Evolutionary conservation across 2,888 invertebrate genomes (phyloP), one percentile per base, ranked within the genome.

Genomic region (Drosophila ezoana): DNA sequence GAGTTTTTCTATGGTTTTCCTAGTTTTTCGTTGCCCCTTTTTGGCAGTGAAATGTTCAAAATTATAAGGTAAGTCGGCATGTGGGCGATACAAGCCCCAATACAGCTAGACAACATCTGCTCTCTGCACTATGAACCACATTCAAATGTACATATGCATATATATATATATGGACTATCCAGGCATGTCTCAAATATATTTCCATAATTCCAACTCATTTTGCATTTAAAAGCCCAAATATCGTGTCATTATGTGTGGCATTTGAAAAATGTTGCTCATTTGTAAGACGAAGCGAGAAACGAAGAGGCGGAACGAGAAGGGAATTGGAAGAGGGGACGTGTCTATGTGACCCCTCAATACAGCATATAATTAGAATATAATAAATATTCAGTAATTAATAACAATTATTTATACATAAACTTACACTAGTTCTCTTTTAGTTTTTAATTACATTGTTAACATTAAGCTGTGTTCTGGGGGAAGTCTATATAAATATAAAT

Each of bases 1-100:
- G 79, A 81, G 45, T 70, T 65, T 73, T 60, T 20, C 37, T 47
- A 37, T 23, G n/a, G 13, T 43, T 69, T 47, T 37, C 33, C 38
- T 11, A 40, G 16, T 43, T 35, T 32, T 9, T 28, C 37, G 11
- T 40, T 48, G 51, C 71, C 64, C 59, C 72, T 37, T 66, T 77
- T 72, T 61, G 69, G 49, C 59, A 68, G 52, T 53, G 58, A 51
- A 61, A 40, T 60, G 33, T 59, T 47, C 38, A 38, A 54, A 77
- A 72, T 65, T 49, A 65, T 74, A 64, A 72, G 67, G 57, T 37
- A 51, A 76, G 65, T 73, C 62, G 54, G 54, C 72, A 70, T 73
- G 71, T 76, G 72, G 72, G 32, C 63, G 43, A 37, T 48, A 43
- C 52, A 54, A 43, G 49, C 45, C 41, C 64, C 58, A 47, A 62